These are phyloP conservation scores for Actinopyga echinites DNA, from an alignment of 53 echinoderm and acorn worm species.

Conservation along the genomic window DNA sequence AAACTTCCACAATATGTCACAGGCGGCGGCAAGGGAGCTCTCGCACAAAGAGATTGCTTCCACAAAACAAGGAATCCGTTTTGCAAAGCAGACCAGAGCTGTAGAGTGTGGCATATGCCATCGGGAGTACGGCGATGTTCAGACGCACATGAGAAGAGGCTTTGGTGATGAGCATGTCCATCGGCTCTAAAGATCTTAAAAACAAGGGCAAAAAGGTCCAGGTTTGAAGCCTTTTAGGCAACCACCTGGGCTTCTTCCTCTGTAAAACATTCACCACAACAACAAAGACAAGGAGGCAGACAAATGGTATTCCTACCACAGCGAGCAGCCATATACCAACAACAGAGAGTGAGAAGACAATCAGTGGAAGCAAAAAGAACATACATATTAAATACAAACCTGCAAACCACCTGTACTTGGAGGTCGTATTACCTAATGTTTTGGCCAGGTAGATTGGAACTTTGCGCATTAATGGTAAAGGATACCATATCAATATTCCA, in stretches of 20 bases:
- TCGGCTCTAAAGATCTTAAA: conserved; percentile 78
- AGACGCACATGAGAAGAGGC: conserved; percentile 3
- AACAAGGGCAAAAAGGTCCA: conserved; percentile 78
- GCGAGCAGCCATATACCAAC: conserved; percentile 74
- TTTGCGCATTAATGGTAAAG: conserved; percentile 76
- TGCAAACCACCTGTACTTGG: conserved; percentile 94
- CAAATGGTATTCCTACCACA: conserved; percentile 66
- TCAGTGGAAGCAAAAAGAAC: conserved; percentile 87
- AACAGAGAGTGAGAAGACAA: conserved; percentile 79
- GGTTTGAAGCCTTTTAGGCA: conserved; percentile 70
- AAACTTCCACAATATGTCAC: too few relatives aligned
- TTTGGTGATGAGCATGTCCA: conserved; percentile 71
- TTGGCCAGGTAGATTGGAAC: conserved; percentile 87
- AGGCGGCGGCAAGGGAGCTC: too few relatives aligned
- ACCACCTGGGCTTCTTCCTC: conserved; percentile 59
- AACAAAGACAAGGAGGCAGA: conserved; percentile 46
- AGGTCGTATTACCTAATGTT: conserved; percentile 90
- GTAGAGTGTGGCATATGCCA: too few relatives aligned
- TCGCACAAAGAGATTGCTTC: too few relatives aligned
- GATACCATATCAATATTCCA: conserved; percentile 91
- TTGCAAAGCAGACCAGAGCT: too few relatives aligned
- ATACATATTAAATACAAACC: conserved; percentile 81
- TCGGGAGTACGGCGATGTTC: conserved; percentile 26
- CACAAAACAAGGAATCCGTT: too few relatives aligned
- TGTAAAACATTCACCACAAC: conserved; percentile 79